phyloP scores from a whole-genome alignment of 2,797 vertebrate species.

The Fistularia commersonii region DNA sequence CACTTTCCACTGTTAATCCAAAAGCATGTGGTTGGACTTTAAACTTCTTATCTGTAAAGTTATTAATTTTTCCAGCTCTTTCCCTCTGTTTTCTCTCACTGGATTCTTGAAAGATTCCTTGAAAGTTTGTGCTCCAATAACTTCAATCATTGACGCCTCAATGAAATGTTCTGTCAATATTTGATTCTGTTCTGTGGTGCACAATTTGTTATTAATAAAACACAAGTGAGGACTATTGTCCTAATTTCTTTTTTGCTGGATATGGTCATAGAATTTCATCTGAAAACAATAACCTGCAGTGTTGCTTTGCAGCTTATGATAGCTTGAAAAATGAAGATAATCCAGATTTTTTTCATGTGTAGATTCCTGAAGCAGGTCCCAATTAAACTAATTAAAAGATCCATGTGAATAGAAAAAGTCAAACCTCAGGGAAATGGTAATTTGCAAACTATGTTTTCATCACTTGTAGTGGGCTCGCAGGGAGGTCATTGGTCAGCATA shows the following conservation, averaged over 20 bases:
- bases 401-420: too few relatives aligned
- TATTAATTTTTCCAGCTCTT: conserved; percentile 34
- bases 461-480: conserved; percentile 1
- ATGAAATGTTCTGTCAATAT: background rate
- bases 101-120: background rate
- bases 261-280: too few relatives aligned
- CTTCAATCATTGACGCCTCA: background rate
- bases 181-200: too few relatives aligned
- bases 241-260: too few relatives aligned
- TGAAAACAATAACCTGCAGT: too few relatives aligned
- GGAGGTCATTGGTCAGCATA: conserved; percentile 14
- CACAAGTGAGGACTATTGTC: background rate
- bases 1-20: conserved; percentile 60
- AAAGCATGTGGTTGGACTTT: conserved; percentile 68
- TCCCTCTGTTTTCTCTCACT: conserved; percentile 18
- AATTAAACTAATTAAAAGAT: too few relatives aligned
- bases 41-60: conserved; percentile 57
- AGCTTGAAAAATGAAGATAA: too few relatives aligned
- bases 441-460: background rate
- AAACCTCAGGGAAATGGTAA: background rate
- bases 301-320: too few relatives aligned
- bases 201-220: too few relatives aligned
- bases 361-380: too few relatives aligned
- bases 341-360: too few relatives aligned
- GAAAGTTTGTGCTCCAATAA: background rate